Evolutionary conservation across 2,888 invertebrate genomes (phyloP).

Genomic region (Oxytorus armatus): DNA sequence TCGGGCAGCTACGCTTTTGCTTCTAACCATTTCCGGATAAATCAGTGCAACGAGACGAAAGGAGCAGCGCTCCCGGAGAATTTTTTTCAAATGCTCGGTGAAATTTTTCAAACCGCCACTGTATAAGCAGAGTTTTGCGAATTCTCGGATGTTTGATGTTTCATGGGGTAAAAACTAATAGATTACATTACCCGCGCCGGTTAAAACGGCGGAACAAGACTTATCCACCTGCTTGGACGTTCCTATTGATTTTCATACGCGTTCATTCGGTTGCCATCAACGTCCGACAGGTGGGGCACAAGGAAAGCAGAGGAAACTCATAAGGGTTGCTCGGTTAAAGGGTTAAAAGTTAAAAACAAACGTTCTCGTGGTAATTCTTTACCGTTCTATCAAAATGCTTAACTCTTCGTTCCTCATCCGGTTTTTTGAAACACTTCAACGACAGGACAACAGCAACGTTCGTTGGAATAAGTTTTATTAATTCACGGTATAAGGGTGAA

Average conservation of each 20-base stretch:
- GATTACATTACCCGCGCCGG: conserved; percentile 71
- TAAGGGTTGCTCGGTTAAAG: too few relatives aligned
- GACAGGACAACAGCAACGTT: not conserved
- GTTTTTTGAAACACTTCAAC: too few relatives aligned
- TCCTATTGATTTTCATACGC: conserved; percentile 78
- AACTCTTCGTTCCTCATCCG: not conserved
- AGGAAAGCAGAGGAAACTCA: conserved; percentile 36
- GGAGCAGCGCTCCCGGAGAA: conserved; percentile 3
- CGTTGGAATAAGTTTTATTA: too few relatives aligned
- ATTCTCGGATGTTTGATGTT: conserved; percentile 24
- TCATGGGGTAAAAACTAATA: conserved; percentile 61
- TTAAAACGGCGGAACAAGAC: conserved; percentile 45
- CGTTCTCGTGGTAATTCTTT: too few relatives aligned
- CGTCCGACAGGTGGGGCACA: conserved; percentile 78
- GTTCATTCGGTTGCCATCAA: conserved; percentile 71
- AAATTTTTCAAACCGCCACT: conserved; percentile 27
- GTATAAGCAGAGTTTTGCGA: conserved; percentile 30
- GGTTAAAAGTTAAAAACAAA: not conserved
- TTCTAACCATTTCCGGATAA: conserved; percentile 20
- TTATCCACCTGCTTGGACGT: conserved; percentile 77
- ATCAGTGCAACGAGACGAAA: conserved; percentile 1
- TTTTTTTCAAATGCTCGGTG: not conserved
- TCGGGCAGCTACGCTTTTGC: conserved; percentile 32
- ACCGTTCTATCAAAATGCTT: too few relatives aligned
- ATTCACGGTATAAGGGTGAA: too few relatives aligned